Evolutionary conservation across 2,797 vertebrate genomes (phyloP).

Genomic region (Menidia menidia): DNA sequence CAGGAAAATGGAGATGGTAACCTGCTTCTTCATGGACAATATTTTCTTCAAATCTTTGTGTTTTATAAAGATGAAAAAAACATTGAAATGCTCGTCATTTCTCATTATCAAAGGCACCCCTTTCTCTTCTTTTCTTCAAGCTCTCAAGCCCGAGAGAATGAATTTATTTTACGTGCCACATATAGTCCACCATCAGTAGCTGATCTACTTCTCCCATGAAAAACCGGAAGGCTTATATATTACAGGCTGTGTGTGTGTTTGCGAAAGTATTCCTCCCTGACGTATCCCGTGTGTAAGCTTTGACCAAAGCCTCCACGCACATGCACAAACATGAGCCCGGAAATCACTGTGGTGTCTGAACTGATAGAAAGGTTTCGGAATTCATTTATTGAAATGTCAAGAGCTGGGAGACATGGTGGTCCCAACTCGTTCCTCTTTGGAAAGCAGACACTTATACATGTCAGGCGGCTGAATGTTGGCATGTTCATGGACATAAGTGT

Average conservation of each 20-base stretch:
- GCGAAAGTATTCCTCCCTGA: neutral
- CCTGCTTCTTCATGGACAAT: too few relatives aligned
- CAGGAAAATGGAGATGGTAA: too few relatives aligned
- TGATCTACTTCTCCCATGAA: too few relatives aligned
- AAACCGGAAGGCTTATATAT: too few relatives aligned
- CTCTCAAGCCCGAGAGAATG: too few relatives aligned
- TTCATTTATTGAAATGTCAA: conserved; percentile 53
- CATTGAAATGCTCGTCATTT: too few relatives aligned
- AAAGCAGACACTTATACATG: conserved; percentile 21
- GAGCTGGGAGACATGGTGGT: conserved; percentile 24
- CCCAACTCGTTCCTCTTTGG: conserved; percentile 4
- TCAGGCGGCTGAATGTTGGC: neutral
- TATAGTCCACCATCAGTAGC: too few relatives aligned
- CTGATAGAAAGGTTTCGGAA: conserved; percentile 35
- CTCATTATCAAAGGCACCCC: too few relatives aligned
- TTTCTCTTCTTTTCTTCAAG: too few relatives aligned
- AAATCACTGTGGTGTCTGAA: conserved; percentile 9
- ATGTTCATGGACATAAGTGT: neutral
- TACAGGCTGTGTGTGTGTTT: conserved; percentile 5
- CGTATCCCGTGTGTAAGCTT: conserved; percentile 17
- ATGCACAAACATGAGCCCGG: neutral
- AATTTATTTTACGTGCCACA: too few relatives aligned
- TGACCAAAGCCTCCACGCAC: conserved; percentile 23
- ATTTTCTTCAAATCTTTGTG: too few relatives aligned
- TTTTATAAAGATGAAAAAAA: too few relatives aligned